A percentile compares a stretch with the other conserved stretches of the same genome.
These are phyloP conservation scores for Lasioglossum morio DNA, from an alignment of 2,888 invertebrate species.

Conservation along the genomic window DNA sequence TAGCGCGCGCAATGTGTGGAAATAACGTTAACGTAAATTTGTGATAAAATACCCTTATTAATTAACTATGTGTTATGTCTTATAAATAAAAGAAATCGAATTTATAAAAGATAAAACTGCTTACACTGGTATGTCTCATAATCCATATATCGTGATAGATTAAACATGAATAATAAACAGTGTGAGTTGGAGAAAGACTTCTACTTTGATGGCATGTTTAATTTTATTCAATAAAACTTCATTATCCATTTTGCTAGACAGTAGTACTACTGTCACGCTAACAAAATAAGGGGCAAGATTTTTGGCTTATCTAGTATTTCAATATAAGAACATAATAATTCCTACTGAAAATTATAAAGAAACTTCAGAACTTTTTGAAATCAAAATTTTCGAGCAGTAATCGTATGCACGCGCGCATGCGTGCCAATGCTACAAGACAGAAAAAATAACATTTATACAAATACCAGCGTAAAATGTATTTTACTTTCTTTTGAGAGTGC, in stretches of 20 bases:
- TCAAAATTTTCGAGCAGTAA: slow-evolving; percentile 1
- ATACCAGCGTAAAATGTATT: not conserved
- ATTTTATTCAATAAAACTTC: not conserved
- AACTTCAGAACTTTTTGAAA: not conserved
- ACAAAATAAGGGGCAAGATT: not conserved
- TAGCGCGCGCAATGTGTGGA: slow-evolving; percentile 4
- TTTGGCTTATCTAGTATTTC: not conserved
- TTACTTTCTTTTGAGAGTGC: not conserved
- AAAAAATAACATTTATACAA: slow-evolving; percentile 9
- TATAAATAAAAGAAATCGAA: slow-evolving; percentile 17
- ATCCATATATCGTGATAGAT: slow-evolving; percentile 1
- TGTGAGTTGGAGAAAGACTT: not conserved
- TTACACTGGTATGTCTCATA: not conserved
- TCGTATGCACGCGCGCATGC: not conserved
- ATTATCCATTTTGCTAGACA: not conserved
- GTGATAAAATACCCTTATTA: slow-evolving; percentile 47
- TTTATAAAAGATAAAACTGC: not conserved
- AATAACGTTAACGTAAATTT: not conserved
- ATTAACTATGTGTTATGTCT: slow-evolving; percentile 12
- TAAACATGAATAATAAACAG: not conserved
- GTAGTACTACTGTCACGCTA: not conserved
- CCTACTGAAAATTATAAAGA: not conserved
- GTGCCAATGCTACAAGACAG: not conserved
- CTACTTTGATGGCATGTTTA: not conserved
- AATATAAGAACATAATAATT: not conserved